Evolutionary conservation across 2,888 invertebrate species (phyloP), one percentile per base, ranked within the genome.

Genomic region (Dolomedes plantarius): DNA sequence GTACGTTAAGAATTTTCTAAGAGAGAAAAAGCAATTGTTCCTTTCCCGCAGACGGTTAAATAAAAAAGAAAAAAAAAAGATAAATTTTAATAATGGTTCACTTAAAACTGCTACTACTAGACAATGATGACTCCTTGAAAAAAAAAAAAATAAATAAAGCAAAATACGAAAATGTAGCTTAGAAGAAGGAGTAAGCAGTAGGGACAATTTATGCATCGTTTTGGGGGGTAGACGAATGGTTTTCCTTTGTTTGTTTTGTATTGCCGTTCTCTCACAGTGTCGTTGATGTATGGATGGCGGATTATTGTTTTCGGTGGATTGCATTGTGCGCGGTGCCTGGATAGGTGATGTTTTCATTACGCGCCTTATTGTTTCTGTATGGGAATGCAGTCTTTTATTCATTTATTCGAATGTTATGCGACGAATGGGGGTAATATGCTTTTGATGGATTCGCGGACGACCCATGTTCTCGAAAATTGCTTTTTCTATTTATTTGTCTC

Each of bases 81-180:
- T 56, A 56, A 56, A 56, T 56, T 56, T 56, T 56, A 56, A 56
- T 56, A 56, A 56, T 56, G 11, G 56, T 16, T 23, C 23, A 23
- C 56, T 23, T 56, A 2, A 23, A 56, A 56, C 56, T 3, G 23
- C 56, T 56, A 16, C 56, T 13, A 56, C 23, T 56, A 23, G 23
- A 56, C 56, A 56, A 56, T 23, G 56, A 56, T 23, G 56, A 16
- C 56, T 56, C 11, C 56, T 56, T 56, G 56, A n/a, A n/a, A n/a
- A n/a, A n/a, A n/a, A n/a, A n/a, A n/a, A n/a, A n/a, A n/a, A n/a
- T n/a, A n/a, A n/a, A n/a, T n/a, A 23, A 56, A 56, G 56, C 56
- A 56, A 56, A 56, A 23, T 56, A 56, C 3, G 56, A 56, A 56
- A 56, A 56, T 56, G 56, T 23, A 56, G 56, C 56, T 56, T 56